Evolutionary conservation across 2,888 invertebrate genomes (phyloP).

Genomic region (Zaprionus bogoriensis): DNA sequence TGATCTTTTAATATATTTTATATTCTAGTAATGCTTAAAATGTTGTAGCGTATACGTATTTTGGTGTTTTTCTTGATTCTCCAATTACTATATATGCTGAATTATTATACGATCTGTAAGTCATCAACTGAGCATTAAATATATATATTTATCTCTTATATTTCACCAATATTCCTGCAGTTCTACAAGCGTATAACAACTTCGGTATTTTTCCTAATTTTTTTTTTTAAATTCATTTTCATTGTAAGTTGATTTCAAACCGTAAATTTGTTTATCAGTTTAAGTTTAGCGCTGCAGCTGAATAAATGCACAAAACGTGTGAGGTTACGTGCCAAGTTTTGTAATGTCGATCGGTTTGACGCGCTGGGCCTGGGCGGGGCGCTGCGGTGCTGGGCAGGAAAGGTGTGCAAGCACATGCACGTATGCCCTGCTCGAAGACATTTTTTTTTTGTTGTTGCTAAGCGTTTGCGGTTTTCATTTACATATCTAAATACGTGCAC

Average conservation of each 20-base stretch:
- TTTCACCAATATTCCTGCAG: too few species aligned
- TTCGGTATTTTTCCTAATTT: background rate
- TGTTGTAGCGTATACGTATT: too few species aligned
- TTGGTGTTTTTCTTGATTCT: too few species aligned
- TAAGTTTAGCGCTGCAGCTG: slow-evolving; percentile 24
- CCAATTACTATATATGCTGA: too few species aligned
- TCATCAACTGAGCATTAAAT: too few species aligned
- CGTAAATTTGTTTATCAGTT: slow-evolving; percentile 29
- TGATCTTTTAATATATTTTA: too few species aligned
- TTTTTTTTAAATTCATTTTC: background rate
- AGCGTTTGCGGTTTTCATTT: slow-evolving; percentile 44
- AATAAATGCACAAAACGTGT: slow-evolving; percentile 44
- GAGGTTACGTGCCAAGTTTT: slow-evolving; percentile 55
- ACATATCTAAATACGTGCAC: slow-evolving; percentile 21
- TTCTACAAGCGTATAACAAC: too few species aligned
- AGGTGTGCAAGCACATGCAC: slow-evolving; percentile 9
- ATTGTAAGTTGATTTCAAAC: slow-evolving; percentile 22
- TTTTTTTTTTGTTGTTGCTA: slow-evolving; percentile 49
- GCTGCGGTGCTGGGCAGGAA: background rate
- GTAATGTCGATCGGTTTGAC: slow-evolving; percentile 25
- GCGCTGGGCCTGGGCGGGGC: background rate
- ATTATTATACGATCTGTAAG: too few species aligned
- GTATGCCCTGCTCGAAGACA: slow-evolving; percentile 9
- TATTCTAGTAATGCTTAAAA: too few species aligned
- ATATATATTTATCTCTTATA: too few species aligned